These are phyloP conservation scores for Plecturocebus donacophilus DNA, from an alignment of 2,113 vertebrate genomes.

Conservation along the genomic window DNA sequence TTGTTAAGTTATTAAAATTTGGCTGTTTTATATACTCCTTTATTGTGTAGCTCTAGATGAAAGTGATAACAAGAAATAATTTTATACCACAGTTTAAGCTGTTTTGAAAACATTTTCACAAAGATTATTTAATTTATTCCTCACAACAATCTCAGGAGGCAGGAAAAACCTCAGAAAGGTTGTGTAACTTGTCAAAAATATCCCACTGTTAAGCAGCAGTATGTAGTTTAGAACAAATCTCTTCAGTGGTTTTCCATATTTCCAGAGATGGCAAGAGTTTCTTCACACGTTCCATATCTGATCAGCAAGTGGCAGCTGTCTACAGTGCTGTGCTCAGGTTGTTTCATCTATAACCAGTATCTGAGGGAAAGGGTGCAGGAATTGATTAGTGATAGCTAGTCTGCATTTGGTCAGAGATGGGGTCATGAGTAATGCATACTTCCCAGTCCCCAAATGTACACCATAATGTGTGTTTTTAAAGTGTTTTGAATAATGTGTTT, in stretches of 20 bases:
- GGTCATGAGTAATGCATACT: background rate
- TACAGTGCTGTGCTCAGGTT: background rate
- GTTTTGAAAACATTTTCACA: constrained; percentile 39
- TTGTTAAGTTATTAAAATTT: constrained; percentile 58
- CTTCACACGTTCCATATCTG: background rate
- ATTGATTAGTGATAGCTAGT: background rate
- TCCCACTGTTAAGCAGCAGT: background rate
- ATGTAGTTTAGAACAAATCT: background rate
- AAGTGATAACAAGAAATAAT: constrained; percentile 2
- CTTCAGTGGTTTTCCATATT: constrained; percentile 38
- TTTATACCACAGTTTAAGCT: constrained; percentile 39
- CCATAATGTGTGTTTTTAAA: background rate
- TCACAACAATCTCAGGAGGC: background rate
- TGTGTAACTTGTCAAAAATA: constrained; percentile 29
- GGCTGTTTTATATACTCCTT: background rate
- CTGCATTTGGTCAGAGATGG: background rate
- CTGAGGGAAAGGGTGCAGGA: background rate
- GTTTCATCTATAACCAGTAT: background rate
- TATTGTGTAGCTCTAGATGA: constrained; percentile 15
- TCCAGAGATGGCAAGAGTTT: background rate
- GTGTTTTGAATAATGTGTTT: background rate
- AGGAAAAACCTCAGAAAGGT: background rate
- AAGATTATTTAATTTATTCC: constrained; percentile 50
- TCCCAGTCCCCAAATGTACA: background rate
- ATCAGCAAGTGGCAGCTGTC: background rate